A percentile compares a stretch with the other conserved stretches of the same genome.
Evolutionary conservation across 2,797 vertebrate genomes (phyloP).

Genomic region (Arctocebus calabarensis): DNA sequence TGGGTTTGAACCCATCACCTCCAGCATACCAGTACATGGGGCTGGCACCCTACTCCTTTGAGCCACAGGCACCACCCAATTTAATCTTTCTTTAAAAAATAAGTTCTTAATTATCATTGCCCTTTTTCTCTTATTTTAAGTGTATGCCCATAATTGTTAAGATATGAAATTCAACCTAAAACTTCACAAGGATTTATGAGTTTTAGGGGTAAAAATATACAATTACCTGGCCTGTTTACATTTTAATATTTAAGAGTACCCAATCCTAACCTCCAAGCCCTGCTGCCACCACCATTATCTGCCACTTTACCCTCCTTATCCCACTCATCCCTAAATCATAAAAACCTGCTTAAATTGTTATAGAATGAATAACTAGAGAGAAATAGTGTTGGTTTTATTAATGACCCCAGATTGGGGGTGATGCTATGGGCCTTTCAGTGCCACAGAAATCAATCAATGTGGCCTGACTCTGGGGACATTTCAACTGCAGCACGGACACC

Average conservation of each 20-base stretch:
- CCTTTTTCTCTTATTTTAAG: not conserved
- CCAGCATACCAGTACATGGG: no score
- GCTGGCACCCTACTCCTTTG: no score
- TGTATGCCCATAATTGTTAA: not conserved
- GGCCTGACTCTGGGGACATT: constrained; percentile 80
- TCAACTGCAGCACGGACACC: constrained; percentile 64
- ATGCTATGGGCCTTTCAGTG: constrained; percentile 80
- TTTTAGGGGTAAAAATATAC: not conserved
- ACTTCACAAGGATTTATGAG: not conserved
- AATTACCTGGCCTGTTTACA: not conserved
- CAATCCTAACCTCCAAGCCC: not conserved
- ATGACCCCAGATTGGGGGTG: constrained; percentile 82
- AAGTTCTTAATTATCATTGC: not conserved
- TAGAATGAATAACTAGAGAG: constrained; percentile 78
- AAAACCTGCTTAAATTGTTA: constrained; percentile 71
- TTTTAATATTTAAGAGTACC: not conserved
- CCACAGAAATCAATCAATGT: constrained; percentile 82
- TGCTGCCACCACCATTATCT: not conserved
- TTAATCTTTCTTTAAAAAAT: not conserved
- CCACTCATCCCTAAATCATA: constrained; percentile 56
- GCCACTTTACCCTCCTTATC: constrained; percentile 3
- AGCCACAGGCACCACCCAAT: no score
- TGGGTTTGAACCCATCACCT: no score
- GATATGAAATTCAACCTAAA: constrained; percentile 14
- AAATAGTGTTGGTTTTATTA: constrained; percentile 82